A percentile compares a stretch with the other conserved stretches of the same genome.
Evolutionary conservation across 2,888 invertebrate species (phyloP).

Genomic region (Piscicola geometra): DNA sequence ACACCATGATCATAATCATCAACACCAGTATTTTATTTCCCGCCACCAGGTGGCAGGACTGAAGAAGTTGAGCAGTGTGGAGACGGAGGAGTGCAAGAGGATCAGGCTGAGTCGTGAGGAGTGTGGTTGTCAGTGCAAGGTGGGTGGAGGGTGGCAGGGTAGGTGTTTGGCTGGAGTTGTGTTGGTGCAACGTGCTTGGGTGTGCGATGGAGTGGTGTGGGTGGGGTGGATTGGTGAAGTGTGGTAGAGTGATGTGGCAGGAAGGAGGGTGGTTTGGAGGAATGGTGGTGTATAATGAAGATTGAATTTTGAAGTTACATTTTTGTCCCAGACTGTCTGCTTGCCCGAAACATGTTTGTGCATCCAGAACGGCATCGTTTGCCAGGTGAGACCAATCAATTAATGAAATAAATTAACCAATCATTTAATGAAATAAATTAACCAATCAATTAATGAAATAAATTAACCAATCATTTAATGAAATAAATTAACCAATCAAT

Average conservation of each 20-base stretch:
- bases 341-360: conserved; percentile 93
- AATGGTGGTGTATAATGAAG: background rate
- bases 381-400: conserved; percentile 56
- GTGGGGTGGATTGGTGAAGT: conserved; percentile 45
- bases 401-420: no score
- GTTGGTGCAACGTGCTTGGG: conserved; percentile 51
- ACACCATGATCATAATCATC: no score
- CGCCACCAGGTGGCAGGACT: conserved; percentile 68
- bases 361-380: conserved; percentile 89
- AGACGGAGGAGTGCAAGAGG: conserved; percentile 88
- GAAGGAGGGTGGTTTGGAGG: conserved; percentile 54
- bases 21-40: background rate
- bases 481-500: no score
- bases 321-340: conserved; percentile 61
- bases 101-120: conserved; percentile 81
- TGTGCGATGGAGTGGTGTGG: conserved; percentile 62
- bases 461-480: no score
- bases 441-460: no score
- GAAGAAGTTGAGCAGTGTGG: conserved; percentile 82
- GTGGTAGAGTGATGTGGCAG: background rate
- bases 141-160: conserved; percentile 39
- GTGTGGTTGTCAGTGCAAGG: conserved; percentile 56
- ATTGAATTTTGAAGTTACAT: no score
- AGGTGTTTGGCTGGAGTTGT: background rate
- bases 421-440: no score